These are phyloP conservation scores for Pipra filicauda DNA, from an alignment of 2,113 vertebrate species.

Conservation along the genomic window DNA sequence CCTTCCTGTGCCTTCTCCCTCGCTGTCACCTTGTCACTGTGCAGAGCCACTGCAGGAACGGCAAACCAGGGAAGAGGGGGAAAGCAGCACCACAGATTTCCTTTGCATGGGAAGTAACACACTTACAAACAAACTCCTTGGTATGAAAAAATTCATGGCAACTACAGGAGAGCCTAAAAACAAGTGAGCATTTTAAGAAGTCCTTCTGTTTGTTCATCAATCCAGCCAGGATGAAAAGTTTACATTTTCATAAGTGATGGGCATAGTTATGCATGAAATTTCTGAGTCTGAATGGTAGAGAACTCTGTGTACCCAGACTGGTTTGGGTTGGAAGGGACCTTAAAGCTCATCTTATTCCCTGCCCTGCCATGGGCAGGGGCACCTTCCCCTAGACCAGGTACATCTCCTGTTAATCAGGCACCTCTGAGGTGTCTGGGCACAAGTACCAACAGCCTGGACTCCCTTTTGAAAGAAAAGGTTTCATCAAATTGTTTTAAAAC, in stretches of 20 bases:
- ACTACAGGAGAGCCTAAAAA: background rate
- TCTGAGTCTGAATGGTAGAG: background rate
- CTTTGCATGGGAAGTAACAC: fast-evolving
- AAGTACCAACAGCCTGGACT: background rate
- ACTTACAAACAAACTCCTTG: fast-evolving
- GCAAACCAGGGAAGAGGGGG: background rate
- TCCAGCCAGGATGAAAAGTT: background rate
- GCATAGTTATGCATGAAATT: fast-evolving
- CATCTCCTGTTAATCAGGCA: background rate
- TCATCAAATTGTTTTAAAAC: background rate
- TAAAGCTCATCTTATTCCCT: fast-evolving
- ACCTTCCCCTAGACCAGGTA: background rate
- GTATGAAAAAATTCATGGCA: background rate
- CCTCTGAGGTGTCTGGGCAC: fast-evolving
- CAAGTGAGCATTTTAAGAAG: fast-evolving
- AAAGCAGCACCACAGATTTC: fast-evolving
- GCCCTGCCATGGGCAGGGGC: background rate
- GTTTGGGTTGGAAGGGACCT: background rate
- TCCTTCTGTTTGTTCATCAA: background rate
- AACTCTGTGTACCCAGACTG: fast-evolving
- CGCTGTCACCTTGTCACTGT: fast-evolving
- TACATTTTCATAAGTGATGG: fast-evolving
- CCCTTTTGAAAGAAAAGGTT: fast-evolving
- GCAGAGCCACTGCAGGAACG: background rate
- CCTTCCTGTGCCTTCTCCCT: background rate